Evolutionary conservation across 2,797 vertebrate genomes (phyloP).

Genomic region (Xenentodon cancila): DNA sequence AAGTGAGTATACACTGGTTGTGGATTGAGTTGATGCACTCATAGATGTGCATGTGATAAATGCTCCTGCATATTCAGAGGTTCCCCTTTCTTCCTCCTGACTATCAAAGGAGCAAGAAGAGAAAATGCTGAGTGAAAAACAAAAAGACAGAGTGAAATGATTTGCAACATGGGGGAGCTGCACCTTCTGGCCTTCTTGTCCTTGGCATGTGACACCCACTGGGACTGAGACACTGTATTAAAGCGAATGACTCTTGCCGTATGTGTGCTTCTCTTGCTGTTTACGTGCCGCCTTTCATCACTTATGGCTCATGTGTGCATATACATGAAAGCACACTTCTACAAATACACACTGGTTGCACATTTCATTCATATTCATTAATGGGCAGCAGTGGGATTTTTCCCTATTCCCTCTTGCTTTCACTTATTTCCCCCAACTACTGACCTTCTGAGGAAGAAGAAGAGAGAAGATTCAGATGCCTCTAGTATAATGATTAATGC

Average conservation of each 20-base stretch:
- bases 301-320: conserved; percentile 19
- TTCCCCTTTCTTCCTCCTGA: conserved; percentile 19
- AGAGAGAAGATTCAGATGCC: conserved; percentile 29
- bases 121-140: conserved; percentile 34
- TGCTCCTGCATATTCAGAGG: conserved; percentile 27
- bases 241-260: conserved; percentile 14
- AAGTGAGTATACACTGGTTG: conserved; percentile 5
- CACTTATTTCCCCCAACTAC: conserved; percentile 37
- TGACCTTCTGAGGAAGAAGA: conserved; percentile 60
- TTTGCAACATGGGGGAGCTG: conserved; percentile 35
- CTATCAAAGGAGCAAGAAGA: conserved; percentile 22
- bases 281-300: conserved; percentile 9
- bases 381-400: conserved; percentile 33
- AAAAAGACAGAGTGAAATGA: conserved; percentile 42
- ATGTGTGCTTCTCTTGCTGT: conserved; percentile 18
- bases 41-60: conserved; percentile 19
- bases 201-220: conserved; percentile 53
- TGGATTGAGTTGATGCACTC: conserved; percentile 5
- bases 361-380: conserved; percentile 71
- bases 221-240: conserved; percentile 31
- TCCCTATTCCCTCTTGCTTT: conserved; percentile 50
- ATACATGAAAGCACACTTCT: conserved; percentile 9
- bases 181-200: conserved; percentile 46
- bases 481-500: conserved; percentile 51
- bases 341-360: conserved; percentile 29